These are phyloP conservation scores for Riparia riparia DNA, from an alignment of 2,113 vertebrate genomes.

Conservation along the genomic window DNA sequence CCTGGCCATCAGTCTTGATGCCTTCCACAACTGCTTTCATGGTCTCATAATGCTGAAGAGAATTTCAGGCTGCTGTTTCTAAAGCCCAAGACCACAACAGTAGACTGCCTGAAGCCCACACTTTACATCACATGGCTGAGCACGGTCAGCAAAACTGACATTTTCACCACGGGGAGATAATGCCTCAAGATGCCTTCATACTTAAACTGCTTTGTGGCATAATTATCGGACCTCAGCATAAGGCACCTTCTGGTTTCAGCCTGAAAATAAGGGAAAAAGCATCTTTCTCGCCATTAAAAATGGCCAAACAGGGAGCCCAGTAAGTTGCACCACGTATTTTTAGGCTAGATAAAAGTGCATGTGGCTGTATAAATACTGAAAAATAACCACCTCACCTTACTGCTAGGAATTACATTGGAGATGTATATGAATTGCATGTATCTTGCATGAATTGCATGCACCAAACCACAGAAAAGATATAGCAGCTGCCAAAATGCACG, in stretches of 20 bases:
- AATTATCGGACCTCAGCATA: neutral
- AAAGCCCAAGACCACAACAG: neutral
- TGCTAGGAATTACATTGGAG: neutral
- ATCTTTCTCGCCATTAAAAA: neutral
- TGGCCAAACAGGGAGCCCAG: neutral
- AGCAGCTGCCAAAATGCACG: neutral
- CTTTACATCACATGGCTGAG: neutral
- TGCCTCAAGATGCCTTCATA: neutral
- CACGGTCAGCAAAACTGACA: neutral
- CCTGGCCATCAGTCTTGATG: neutral
- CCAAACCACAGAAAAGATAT: neutral
- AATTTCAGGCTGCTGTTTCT: neutral
- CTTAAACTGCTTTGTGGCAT: neutral
- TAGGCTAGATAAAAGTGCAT: neutral
- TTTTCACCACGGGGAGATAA: neutral
- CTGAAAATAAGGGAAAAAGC: neutral
- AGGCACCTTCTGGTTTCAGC: neutral
- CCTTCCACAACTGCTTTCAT: neutral
- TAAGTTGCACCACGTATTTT: neutral
- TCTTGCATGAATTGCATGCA: too few species aligned
- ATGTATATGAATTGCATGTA: fast-evolving
- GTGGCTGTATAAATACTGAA: neutral
- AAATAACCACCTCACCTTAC: neutral
- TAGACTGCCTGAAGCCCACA: neutral
- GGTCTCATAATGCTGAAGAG: neutral